Conservation (phyloP, 2,113 vertebrate genomes). For the Xiphias gladius region DNA sequence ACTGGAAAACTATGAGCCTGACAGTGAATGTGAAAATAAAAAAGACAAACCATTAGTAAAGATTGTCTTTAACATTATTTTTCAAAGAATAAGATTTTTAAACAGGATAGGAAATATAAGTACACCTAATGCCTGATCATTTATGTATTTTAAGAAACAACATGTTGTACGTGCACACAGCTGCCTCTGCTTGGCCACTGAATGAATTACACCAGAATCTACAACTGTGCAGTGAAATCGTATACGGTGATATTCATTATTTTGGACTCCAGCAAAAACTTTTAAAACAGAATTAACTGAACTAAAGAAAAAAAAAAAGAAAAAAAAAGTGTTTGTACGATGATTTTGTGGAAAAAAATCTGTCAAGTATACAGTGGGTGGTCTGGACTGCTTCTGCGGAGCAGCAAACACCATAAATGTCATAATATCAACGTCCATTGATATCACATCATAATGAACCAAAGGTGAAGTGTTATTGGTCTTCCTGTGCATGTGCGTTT, state of each 20-base stretch:
- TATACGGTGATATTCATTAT: slow-evolving; percentile 50
- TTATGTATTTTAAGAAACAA: slow-evolving; percentile 49
- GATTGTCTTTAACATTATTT: slow-evolving; percentile 73
- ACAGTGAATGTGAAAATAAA: slow-evolving; percentile 60
- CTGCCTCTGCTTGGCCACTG: slow-evolving; percentile 44
- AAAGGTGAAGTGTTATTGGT: slow-evolving; percentile 63
- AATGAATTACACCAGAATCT: slow-evolving; percentile 40
- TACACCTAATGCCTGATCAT: slow-evolving; percentile 47
- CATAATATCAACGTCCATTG: slow-evolving; percentile 59
- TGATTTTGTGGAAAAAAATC: slow-evolving; percentile 56
- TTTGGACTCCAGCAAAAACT: slow-evolving; percentile 48
- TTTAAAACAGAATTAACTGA: slow-evolving; percentile 32
- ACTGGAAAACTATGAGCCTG: slow-evolving; percentile 48
- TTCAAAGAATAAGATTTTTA: slow-evolving; percentile 18
- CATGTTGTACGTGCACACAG: slow-evolving; percentile 46
- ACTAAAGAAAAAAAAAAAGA: slow-evolving; percentile 25
- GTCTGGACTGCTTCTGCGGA: slow-evolving; percentile 66
- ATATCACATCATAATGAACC: slow-evolving; percentile 61
- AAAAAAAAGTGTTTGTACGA: slow-evolving; percentile 58
- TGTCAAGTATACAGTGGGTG: slow-evolving; percentile 78
- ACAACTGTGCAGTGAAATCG: slow-evolving; percentile 53
- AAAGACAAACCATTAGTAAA: slow-evolving; percentile 70
- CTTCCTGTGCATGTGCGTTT: slow-evolving; percentile 19
- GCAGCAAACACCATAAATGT: slow-evolving; percentile 69
- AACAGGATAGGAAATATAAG: slow-evolving; percentile 46